A percentile compares a stretch with the other conserved stretches of the same genome.
Evolutionary conservation across 2,113 vertebrate species (phyloP).

Genomic region (Meriones unguiculatus): DNA sequence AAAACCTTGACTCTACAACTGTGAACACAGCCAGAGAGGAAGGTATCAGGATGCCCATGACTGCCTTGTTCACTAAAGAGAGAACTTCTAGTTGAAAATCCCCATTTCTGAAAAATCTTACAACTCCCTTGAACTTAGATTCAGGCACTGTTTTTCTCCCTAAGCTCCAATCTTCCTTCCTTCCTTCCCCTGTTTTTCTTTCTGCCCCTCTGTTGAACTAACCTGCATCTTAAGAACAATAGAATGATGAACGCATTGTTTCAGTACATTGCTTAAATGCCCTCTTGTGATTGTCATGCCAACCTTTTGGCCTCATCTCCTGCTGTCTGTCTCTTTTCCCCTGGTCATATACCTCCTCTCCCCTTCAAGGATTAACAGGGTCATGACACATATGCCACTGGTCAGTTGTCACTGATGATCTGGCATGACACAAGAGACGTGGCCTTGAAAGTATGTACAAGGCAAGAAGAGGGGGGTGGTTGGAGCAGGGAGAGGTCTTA

Average conservation of each 20-base stretch:
- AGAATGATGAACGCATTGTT: neutral
- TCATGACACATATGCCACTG: neutral
- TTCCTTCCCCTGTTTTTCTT: neutral
- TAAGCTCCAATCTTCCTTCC: neutral
- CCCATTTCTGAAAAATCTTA: neutral
- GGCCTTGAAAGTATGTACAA: slow-evolving; percentile 34
- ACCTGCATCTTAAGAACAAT: slow-evolving; percentile 17
- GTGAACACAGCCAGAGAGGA: neutral
- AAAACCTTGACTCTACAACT: neutral
- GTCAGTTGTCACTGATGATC: neutral
- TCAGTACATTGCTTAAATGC: neutral
- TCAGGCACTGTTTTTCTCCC: neutral
- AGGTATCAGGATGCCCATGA: too few relatives aligned
- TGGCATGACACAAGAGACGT: neutral
- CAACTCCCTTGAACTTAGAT: neutral
- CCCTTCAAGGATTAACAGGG: neutral
- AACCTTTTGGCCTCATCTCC: neutral
- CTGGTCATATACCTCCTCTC: neutral
- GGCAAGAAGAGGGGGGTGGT: neutral
- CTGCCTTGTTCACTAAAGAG: neutral
- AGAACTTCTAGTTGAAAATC: neutral
- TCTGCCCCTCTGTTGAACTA: neutral
- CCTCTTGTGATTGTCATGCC: neutral
- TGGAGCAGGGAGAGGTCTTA: neutral
- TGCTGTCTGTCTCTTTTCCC: neutral